phyloP scores from a whole-genome alignment of 2,888 invertebrate genomes.

The Coelinius sp. region DNA sequence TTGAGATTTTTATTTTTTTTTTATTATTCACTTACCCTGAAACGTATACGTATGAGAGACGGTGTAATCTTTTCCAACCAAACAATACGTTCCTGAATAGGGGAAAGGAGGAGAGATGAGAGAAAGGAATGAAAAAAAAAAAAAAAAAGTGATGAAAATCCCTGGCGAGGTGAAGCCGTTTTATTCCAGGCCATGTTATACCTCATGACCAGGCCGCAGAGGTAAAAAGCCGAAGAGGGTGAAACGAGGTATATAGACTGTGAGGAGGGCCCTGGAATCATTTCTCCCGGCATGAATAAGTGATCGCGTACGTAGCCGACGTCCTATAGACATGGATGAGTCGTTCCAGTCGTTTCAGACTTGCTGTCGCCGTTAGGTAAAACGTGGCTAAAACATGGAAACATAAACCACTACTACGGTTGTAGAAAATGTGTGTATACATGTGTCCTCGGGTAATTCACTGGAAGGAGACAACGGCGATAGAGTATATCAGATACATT shows the following conservation, averaged over 20 bases:
- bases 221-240: conserved; percentile 31
- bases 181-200: conserved; percentile 20
- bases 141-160: conserved; percentile 24
- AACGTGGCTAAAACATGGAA: conserved; percentile 9
- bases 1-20: neutral
- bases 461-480: neutral
- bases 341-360: conserved; percentile 36
- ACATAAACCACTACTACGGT: neutral
- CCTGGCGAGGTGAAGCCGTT: conserved; percentile 21
- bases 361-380: conserved; percentile 42
- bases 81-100: neutral
- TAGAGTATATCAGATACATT: neutral
- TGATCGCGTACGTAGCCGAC: conserved; percentile 54
- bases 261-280: conserved; percentile 58
- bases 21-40: neutral
- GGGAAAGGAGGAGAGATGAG: neutral
- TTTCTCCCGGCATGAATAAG: conserved; percentile 65
- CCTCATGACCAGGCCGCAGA: conserved; percentile 22
- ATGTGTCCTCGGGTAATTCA: conserved; percentile 16
- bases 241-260: conserved; percentile 33
- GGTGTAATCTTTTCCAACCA: neutral
- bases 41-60: neutral
- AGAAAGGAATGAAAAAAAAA: neutral
- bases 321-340: conserved; percentile 13
- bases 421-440: neutral